Percentiles rank a stretch among this genome's conserved stretches.
Conservation (phyloP, 2,888 invertebrate species). For the Miltochrista miniata region DNA sequence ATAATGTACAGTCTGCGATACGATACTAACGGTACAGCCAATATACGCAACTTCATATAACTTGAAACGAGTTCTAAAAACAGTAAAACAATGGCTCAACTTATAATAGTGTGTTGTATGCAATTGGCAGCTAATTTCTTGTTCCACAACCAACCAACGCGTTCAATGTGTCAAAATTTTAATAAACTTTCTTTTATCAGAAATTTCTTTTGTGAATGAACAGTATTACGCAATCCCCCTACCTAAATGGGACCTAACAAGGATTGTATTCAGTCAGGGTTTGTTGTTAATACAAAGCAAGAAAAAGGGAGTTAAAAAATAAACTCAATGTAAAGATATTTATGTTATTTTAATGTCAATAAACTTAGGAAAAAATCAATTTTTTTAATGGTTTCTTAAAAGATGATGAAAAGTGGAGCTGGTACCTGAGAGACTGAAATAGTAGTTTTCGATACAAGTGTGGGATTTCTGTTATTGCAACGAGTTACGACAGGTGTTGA, state of each 20-base stretch:
- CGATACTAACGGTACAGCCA: conserved; percentile 47
- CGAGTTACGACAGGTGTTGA: too few relatives aligned
- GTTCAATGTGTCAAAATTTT: conserved; percentile 70
- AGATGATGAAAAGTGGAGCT: too few relatives aligned
- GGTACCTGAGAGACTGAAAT: too few relatives aligned
- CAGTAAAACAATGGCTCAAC: conserved; percentile 75
- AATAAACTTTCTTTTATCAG: conserved; percentile 60
- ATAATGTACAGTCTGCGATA: conserved; percentile 28
- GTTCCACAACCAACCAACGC: conserved; percentile 55
- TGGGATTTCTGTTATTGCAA: too few relatives aligned
- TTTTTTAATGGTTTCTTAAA: too few relatives aligned
- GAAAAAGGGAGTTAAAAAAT: too few relatives aligned
- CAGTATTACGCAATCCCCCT: conserved; percentile 24
- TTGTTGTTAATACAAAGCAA: not conserved
- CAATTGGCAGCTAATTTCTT: conserved; percentile 82
- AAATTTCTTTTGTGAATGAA: conserved; percentile 40
- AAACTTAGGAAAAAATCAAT: too few relatives aligned
- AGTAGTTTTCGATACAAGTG: too few relatives aligned
- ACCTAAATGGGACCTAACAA: conserved; percentile 4
- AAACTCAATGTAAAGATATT: too few relatives aligned
- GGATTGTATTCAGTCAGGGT: conserved; percentile 11
- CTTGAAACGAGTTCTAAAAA: conserved; percentile 70
- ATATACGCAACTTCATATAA: conserved; percentile 46
- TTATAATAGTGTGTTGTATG: conserved; percentile 80
- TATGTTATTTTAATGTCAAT: too few relatives aligned